Conservation (phyloP, 2,113 vertebrate species). For the Misgurnus anguillicaudatus region DNA sequence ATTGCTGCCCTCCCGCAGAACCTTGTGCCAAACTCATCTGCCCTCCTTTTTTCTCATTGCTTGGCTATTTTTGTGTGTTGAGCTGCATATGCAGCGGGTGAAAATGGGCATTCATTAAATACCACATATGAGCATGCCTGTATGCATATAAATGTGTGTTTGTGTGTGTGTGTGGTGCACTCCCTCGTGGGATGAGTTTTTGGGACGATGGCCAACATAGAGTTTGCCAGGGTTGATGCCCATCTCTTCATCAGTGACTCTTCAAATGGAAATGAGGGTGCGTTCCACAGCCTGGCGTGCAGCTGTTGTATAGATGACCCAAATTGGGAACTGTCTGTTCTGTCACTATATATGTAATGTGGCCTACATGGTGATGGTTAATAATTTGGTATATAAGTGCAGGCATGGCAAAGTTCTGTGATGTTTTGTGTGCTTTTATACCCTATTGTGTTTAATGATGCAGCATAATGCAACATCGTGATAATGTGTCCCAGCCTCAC, state of each 20-base stretch:
- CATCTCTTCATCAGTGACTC: constrained; percentile 43
- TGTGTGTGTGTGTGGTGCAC: background rate
- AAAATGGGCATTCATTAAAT: constrained; percentile 4
- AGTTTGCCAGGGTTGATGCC: constrained; percentile 31
- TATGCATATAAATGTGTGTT: constrained; percentile 5
- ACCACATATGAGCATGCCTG: constrained; percentile 11
- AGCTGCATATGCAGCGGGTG: background rate
- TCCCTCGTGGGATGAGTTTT: background rate
- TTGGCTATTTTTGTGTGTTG: background rate
- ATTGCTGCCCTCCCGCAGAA: constrained; percentile 6
- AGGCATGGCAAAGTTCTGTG: constrained; percentile 10
- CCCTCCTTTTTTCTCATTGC: background rate
- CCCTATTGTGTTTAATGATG: constrained; percentile 10
- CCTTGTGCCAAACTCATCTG: constrained; percentile 11
- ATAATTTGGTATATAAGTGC: constrained; percentile 2
- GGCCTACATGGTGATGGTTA: constrained; percentile 23
- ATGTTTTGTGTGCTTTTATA: background rate
- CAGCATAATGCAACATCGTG: background rate
- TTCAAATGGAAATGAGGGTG: constrained; percentile 52
- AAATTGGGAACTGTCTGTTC: constrained; percentile 43
- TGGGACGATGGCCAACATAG: constrained; percentile 35
- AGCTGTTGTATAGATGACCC: constrained; percentile 43
- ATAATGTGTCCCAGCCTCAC: constrained; percentile 19
- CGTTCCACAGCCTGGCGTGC: constrained; percentile 42
- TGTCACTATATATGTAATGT: constrained; percentile 23